phyloP scores from a whole-genome alignment of 2,797 vertebrate genomes.

The Nyctalus aviator region DNA sequence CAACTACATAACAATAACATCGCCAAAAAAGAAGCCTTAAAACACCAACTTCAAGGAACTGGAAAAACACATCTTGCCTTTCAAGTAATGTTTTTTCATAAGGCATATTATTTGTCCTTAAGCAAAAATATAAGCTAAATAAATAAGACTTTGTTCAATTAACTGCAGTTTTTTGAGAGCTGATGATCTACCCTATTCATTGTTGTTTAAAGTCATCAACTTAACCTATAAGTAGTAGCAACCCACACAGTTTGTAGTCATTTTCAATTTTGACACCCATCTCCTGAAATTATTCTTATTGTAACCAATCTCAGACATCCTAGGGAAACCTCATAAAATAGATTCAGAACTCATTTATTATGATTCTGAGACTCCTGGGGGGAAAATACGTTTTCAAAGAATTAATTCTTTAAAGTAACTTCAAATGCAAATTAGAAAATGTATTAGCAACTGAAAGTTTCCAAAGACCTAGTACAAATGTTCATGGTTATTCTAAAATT shows the following conservation, averaged over 20 bases:
- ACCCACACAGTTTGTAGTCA: background rate
- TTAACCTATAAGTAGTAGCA: background rate
- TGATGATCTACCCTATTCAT: background rate
- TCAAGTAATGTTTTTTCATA: constrained; percentile 20
- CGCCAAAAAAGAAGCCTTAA: background rate
- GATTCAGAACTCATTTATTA: constrained; percentile 52
- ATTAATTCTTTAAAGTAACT: constrained; percentile 62
- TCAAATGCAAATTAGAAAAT: constrained; percentile 60
- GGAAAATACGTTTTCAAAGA: constrained; percentile 26
- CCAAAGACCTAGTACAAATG: constrained; percentile 40
- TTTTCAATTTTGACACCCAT: constrained; percentile 23
- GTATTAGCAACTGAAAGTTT: constrained; percentile 45
- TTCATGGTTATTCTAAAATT: constrained; percentile 59
- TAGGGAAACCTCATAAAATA: constrained; percentile 42
- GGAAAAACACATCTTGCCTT: constrained; percentile 23
- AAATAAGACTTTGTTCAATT: constrained; percentile 36
- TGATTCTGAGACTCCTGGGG: background rate
- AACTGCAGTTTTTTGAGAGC: constrained; percentile 29
- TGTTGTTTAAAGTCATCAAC: background rate
- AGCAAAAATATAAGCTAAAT: constrained; percentile 53
- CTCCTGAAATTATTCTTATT: background rate
- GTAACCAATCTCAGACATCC: background rate
- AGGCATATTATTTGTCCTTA: constrained; percentile 29
- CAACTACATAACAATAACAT: background rate
- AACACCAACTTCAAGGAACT: constrained; percentile 4